Base-by-base conservation (phyloP, 2,113 vertebrate genomes). In the Cyanoderma ruficeps region DNA sequence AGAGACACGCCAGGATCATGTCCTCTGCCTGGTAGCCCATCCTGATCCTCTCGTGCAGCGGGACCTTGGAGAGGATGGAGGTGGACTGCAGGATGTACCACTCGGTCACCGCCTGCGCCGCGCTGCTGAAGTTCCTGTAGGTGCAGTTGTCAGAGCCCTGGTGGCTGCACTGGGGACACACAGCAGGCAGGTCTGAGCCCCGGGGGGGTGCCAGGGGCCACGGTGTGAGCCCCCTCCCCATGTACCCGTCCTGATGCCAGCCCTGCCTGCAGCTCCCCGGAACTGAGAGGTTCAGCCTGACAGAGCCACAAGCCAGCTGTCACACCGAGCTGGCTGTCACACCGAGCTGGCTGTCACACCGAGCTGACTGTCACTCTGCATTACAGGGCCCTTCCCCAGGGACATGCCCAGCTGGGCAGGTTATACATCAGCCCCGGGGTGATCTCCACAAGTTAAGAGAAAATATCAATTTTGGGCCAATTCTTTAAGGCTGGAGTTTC, bases 41-140 rank as follows among this genome's bases (percentile, higher is more conserved):
- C 59, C 89, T 37, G 41, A 96, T 94, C 52, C 97, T 97, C 11
- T 98, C 93, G 1, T 85, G 41, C 33, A 56, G 50, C 0, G 97
- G 95, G 57, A 98, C 96, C 25, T 89, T 97, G 8, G 98, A 93
- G 90, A 98, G 96, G 97, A 98, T 97, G 97, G 97, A 98, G 72
- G 98, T 98, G 93, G 97, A 98, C 96, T 98, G 98, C 67, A 98
- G 96, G 37, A 91, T 20, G 87, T 98, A 98, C 98, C 98, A 98
- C 94, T 98, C 98, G 0, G 61, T 97, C 91, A 98, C 96, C 0
- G 98, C 98, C 96, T 98, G 98, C 4, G 98, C 96, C 1, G 97
- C 97, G 2, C 98, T 98, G 85, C 76, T 98, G 97, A 98, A 98
- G 95, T 98, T 98, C 59, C 96, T 61, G 95, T 98, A 98, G 5